These are phyloP conservation scores for Limnephilus marmoratus DNA, from an alignment of 2,888 invertebrate genomes.

Conservation along the genomic window DNA sequence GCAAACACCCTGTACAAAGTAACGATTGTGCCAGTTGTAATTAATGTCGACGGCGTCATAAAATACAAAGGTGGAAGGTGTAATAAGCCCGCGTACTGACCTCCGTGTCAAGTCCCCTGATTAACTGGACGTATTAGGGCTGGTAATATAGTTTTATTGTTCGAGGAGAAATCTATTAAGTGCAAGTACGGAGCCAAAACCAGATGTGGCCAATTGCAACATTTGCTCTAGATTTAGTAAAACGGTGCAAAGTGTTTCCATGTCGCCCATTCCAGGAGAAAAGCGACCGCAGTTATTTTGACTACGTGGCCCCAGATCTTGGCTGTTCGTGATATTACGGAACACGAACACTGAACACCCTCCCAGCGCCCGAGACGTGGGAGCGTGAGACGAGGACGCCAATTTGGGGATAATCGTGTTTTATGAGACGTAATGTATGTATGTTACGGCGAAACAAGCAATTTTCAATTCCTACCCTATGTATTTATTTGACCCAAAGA, in stretches of 20 bases:
- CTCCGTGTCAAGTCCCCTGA: slow-evolving; percentile 50
- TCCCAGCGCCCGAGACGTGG: neutral
- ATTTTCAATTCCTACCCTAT: slow-evolving; percentile 49
- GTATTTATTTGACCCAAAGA: slow-evolving; percentile 41
- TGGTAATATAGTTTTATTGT: slow-evolving; percentile 45
- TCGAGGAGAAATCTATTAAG: slow-evolving; percentile 45
- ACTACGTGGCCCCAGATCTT: slow-evolving; percentile 25
- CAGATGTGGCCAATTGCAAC: slow-evolving; percentile 45
- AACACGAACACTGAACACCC: neutral
- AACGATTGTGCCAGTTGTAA: slow-evolving; percentile 26
- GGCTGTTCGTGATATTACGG: neutral
- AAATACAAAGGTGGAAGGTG: slow-evolving; percentile 51
- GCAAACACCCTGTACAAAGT: slow-evolving; percentile 14
- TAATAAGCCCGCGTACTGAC: slow-evolving; percentile 51
- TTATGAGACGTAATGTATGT: slow-evolving; percentile 57
- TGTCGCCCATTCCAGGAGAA: neutral
- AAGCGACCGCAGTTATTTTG: slow-evolving; percentile 29
- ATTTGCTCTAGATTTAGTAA: slow-evolving; percentile 32
- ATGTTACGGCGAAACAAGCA: slow-evolving; percentile 48
- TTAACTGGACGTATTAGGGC: slow-evolving; percentile 50
- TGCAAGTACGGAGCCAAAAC: slow-evolving; percentile 30
- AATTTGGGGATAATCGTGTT: slow-evolving; percentile 57
- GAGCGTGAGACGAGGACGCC: slow-evolving; percentile 43
- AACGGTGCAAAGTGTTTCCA: slow-evolving; percentile 16
- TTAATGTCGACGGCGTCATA: slow-evolving; percentile 17